phyloP scores from a whole-genome alignment of 2,113 vertebrate genomes.

The Aythya baeri region DNA sequence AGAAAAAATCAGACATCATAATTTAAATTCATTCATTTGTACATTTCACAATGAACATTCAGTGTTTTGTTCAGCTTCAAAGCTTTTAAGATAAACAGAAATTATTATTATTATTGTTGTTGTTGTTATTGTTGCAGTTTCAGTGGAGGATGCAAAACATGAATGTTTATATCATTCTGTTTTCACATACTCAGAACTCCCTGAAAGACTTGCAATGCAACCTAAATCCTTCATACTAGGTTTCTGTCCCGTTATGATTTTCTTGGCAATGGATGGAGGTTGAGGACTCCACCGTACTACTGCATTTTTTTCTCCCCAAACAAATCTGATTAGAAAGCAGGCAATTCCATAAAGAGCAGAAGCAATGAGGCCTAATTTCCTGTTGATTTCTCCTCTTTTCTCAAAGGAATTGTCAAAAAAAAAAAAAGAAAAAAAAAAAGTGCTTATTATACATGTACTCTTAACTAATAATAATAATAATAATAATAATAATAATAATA shows the following conservation, averaged over 20 bases:
- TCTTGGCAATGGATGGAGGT: background rate
- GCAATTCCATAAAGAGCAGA: background rate
- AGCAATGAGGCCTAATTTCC: slow-evolving; percentile 19
- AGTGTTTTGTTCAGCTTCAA: background rate
- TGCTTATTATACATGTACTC: background rate
- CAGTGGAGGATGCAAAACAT: background rate
- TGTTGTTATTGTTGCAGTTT: background rate
- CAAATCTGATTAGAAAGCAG: background rate
- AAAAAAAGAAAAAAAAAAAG: slow-evolving; percentile 10
- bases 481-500: background rate
- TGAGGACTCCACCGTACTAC: background rate
- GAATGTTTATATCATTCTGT: background rate
- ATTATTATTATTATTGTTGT: background rate
- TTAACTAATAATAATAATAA: background rate
- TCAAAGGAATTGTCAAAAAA: background rate
- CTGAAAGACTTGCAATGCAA: background rate
- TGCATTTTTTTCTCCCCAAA: background rate
- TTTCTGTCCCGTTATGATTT: background rate
- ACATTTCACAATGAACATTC: background rate
- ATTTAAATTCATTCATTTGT: background rate
- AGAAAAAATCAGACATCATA: background rate
- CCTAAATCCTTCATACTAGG: background rate
- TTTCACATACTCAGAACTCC: background rate
- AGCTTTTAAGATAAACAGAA: background rate
- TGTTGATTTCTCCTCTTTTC: slow-evolving; percentile 26